A percentile compares a stretch with the other conserved stretches of the same genome.
phyloP scores from a whole-genome alignment of 1,140 invertebrate genomes.

The Macrosteles quadrilineatus region DNA sequence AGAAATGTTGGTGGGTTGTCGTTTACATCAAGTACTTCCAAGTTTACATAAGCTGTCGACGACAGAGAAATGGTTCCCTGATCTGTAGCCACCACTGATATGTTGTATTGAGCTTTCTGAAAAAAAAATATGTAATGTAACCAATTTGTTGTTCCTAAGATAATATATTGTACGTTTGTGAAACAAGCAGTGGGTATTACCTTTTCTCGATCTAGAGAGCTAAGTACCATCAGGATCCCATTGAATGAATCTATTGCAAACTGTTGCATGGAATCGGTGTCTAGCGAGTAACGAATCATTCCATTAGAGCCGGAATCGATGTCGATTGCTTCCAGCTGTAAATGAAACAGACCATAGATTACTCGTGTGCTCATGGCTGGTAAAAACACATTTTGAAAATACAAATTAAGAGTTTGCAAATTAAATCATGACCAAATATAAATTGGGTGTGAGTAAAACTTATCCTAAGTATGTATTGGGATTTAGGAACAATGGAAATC shows the following conservation, averaged over 20 bases:
- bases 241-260: slow-evolving; percentile 82
- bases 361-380: too few species aligned
- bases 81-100: slow-evolving; percentile 75
- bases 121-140: too few species aligned
- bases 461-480: too few species aligned
- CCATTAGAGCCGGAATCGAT: slow-evolving; percentile 78
- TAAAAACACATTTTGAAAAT: too few species aligned
- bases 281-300: slow-evolving; percentile 74
- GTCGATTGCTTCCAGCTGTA: slow-evolving; percentile 74
- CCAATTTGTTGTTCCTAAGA: too few species aligned
- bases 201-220: slow-evolving; percentile 74
- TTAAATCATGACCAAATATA: too few species aligned
- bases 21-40: slow-evolving; percentile 83
- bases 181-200: too few species aligned
- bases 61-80: slow-evolving; percentile 81
- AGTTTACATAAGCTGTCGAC: slow-evolving; percentile 82
- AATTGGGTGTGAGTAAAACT: too few species aligned
- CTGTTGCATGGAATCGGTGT: slow-evolving; percentile 54
- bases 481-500: too few species aligned
- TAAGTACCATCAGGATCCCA: slow-evolving; percentile 78
- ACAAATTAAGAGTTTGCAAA: too few species aligned
- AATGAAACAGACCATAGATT: too few species aligned
- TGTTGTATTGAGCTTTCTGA: slow-evolving; percentile 65
- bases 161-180: too few species aligned
- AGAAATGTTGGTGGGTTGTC: slow-evolving; percentile 85